Conservation (phyloP, 2,113 vertebrate genomes). For the Gnathonemus longibarbis region DNA sequence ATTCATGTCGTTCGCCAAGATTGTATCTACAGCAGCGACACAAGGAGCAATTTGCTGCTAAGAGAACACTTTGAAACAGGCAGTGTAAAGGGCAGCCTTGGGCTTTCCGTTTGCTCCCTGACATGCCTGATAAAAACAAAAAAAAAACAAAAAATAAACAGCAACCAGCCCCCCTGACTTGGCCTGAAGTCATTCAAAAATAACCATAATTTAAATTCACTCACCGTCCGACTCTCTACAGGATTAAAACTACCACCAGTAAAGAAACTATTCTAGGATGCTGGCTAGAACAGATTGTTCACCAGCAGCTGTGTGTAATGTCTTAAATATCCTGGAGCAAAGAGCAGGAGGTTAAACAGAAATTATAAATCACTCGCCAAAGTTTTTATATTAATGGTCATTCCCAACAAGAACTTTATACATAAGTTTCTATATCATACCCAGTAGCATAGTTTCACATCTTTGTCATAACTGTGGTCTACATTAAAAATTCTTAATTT, state of each 20-base stretch:
- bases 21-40: not conserved
- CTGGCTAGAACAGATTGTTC: not conserved
- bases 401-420: not conserved
- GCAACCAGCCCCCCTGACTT: not conserved
- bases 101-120: not conserved
- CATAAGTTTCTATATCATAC: not conserved
- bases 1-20: not conserved
- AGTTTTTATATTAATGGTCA: not conserved
- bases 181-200: not conserved
- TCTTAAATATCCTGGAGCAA: not conserved
- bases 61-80: not conserved
- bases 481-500: not conserved
- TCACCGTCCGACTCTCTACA: not conserved
- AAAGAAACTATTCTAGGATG: not conserved
- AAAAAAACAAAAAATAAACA: not conserved
- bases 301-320: not conserved
- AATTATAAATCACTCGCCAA: not conserved
- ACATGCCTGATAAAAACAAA: not conserved
- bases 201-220: slow-evolving; percentile 1
- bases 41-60: not conserved
- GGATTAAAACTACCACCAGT: not conserved
- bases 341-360: not conserved
- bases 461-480: not conserved
- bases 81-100: not conserved
- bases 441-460: not conserved